A percentile compares a stretch with the other conserved stretches of the same genome.
Conservation (phyloP, 2,113 vertebrate species). For the Aepyceros melampus region DNA sequence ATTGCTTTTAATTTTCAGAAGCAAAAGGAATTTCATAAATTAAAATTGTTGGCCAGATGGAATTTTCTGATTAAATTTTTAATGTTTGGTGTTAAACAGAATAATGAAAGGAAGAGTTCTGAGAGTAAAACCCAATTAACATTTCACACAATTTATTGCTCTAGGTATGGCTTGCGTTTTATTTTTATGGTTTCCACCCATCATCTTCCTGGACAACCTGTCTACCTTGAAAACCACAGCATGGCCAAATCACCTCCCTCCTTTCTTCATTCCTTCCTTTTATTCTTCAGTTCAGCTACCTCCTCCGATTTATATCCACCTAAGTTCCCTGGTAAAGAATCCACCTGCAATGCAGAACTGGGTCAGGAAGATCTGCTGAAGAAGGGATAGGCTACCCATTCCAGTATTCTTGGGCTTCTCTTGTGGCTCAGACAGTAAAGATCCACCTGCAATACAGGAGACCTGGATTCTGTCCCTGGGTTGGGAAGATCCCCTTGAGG, state of each 20-base stretch:
- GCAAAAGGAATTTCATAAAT: conserved; percentile 68
- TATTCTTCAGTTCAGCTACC: not conserved
- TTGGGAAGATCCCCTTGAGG: not conserved
- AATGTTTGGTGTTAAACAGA: conserved; percentile 62
- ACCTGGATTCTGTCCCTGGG: not conserved
- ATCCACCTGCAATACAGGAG: not conserved
- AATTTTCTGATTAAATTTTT: conserved; percentile 76
- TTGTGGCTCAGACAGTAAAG: not conserved
- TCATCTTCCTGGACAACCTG: not conserved
- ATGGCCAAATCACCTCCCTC: not conserved
- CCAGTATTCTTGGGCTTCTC: not conserved
- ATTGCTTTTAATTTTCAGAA: conserved; percentile 74
- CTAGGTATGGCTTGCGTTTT: conserved; percentile 25
- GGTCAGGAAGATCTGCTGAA: not conserved
- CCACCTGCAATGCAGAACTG: not conserved
- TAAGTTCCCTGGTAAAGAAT: not conserved
- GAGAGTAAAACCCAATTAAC: conserved; percentile 53
- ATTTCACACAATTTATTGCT: conserved; percentile 67
- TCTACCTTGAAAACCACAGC: not conserved
- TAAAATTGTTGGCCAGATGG: conserved; percentile 72
- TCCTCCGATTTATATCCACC: not conserved
- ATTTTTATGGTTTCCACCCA: not conserved
- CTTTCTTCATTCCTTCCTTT: not conserved
- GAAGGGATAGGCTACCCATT: not conserved
- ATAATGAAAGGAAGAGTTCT: conserved; percentile 57